Conservation (phyloP, 2,797 vertebrate genomes). For the Sciaenops ocellatus region DNA sequence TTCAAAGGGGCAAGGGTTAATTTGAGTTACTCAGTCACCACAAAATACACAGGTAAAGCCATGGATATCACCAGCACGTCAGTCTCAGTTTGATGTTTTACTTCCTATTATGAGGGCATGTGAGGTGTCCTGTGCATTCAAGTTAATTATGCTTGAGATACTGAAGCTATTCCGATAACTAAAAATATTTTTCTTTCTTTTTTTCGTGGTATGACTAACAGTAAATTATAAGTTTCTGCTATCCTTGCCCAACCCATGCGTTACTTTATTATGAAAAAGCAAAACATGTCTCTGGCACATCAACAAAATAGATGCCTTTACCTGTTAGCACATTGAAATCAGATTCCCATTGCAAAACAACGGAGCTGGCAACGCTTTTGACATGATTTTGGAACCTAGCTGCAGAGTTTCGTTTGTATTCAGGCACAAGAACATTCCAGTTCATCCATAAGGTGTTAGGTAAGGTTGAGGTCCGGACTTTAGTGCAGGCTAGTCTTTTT, state of each 20-base stretch:
- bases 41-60: constrained; percentile 77
- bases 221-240: background rate
- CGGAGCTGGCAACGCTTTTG: background rate
- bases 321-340: background rate
- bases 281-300: background rate
- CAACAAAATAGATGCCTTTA: background rate
- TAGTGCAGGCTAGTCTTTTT: background rate
- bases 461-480: background rate
- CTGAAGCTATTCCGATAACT: background rate
- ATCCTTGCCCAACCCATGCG: background rate
- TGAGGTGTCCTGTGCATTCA: background rate
- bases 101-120: background rate
- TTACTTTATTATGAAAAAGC: background rate
- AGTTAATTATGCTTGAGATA: background rate
- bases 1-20: constrained; percentile 75
- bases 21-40: constrained; percentile 79
- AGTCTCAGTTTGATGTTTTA: constrained; percentile 29
- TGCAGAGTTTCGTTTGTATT: background rate
- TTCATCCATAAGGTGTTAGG: background rate
- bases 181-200: background rate
- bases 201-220: background rate
- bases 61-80: constrained; percentile 13
- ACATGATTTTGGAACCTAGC: background rate
- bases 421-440: background rate
- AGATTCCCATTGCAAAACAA: background rate